Conservation (phyloP, 1,140 invertebrate species). For the Phymastichus coffea region DNA sequence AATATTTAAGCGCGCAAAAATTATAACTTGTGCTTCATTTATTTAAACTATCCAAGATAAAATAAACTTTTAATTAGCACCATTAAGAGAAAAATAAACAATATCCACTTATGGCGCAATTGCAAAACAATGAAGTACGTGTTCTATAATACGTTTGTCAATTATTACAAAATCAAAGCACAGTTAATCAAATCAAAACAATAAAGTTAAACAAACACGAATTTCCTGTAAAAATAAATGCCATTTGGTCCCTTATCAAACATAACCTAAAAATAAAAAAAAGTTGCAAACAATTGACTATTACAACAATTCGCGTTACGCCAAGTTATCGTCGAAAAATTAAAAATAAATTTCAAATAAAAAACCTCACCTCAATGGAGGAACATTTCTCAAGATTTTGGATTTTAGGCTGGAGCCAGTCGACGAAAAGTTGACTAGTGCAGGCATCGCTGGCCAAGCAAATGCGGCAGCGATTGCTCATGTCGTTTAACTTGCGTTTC, state of each 20-base stretch:
- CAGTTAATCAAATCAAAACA: no score
- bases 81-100: neutral
- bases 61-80: neutral
- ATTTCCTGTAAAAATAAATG: no score
- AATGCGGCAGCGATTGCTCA: constrained; percentile 43
- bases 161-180: no score
- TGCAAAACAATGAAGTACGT: no score
- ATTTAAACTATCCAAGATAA: no score
- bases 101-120: no score
- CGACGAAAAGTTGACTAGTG: constrained; percentile 41
- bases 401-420: constrained; percentile 34
- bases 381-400: constrained; percentile 43
- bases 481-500: constrained; percentile 38
- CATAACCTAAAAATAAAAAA: no score
- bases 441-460: constrained; percentile 42
- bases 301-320: no score
- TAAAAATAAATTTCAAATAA: neutral
- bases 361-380: constrained; percentile 42
- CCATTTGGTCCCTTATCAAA: no score
- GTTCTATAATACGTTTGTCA: no score
- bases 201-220: neutral
- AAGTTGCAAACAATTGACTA: neutral
- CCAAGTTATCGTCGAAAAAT: neutral
- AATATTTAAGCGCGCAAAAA: no score
- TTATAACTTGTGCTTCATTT: no score